Conservation (phyloP, 2,797 vertebrate genomes). For the Fundulus diaphanus region DNA sequence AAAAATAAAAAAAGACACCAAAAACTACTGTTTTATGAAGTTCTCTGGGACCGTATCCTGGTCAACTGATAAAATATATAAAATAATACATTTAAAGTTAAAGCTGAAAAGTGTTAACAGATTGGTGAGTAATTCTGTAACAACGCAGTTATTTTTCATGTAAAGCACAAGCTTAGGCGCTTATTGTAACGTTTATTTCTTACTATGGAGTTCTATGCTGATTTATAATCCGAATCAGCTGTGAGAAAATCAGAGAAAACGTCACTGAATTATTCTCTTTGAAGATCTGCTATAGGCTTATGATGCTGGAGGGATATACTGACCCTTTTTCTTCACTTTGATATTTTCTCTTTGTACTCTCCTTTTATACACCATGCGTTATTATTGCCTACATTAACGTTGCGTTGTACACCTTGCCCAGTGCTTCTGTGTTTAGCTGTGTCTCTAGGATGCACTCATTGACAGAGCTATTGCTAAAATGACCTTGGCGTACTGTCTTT, state of each 20-base stretch:
- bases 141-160: background rate
- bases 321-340: background rate
- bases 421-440: background rate
- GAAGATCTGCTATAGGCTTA: background rate
- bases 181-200: background rate
- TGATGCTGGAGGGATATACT: background rate
- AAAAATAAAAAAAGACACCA: background rate
- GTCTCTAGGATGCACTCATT: background rate
- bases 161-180: background rate
- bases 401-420: background rate
- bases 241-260: background rate
- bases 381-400: background rate
- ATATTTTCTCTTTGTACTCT: background rate
- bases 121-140: background rate
- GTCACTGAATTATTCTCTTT: slow-evolving; percentile 2
- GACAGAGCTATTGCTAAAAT: background rate
- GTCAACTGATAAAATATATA: background rate
- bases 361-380: background rate
- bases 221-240: background rate
- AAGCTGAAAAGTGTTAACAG: background rate
- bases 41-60: background rate
- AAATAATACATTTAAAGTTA: background rate
- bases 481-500: background rate
- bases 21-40: background rate
- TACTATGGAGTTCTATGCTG: background rate